Base-by-base conservation (phyloP, 1,140 invertebrate genomes). In the Lycorma delicatula region DNA sequence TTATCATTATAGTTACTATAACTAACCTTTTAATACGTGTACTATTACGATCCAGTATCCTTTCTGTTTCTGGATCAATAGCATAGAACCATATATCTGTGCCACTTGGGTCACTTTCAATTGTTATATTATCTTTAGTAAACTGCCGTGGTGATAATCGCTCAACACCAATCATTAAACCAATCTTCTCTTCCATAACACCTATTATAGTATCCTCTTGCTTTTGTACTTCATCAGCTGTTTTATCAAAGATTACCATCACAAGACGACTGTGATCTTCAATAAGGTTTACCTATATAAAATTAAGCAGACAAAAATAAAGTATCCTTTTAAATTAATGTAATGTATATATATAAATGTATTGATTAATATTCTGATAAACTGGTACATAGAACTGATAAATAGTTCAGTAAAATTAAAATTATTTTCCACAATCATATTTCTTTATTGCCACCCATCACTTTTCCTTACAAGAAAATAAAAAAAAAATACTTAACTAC, bases 1-100 rank as follows among this genome's bases (percentile, higher is more conserved):
- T 38, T 58, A 18, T 58, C 38, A 48, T 7, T 13, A 34, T 13
- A 7, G 29, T 34, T 34, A 7, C 29, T n/a, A 38, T 38, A 27
- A 71, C 74, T 75, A 72, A 87, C 85, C 80, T 83, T 63, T 82
- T 78, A 11, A 93, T 79, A 36, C 78, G 70, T 3, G 79, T 77
- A 60, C 83, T 82, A 64, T 91, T 89, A 27, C 83, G 79, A 5
- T 78, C 72, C 13, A 93, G 67, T 60, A 93, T 87, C 34, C 73
- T 77, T 54, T 89, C 87, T 0, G 81, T 87, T 27, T 77, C 77
- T 0, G 89, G 89, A 75, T 93, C 88, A 18, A 93, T 77, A 0
- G 86, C 76, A 63, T 92, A 93, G 68, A 93, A 85, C 87, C 88
- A 92, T 2, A 93, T 78, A 66, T 92, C 89, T 0, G 89, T 91